phyloP scores from a whole-genome alignment of 2,113 vertebrate species.

The Phyllostomus hastatus region DNA sequence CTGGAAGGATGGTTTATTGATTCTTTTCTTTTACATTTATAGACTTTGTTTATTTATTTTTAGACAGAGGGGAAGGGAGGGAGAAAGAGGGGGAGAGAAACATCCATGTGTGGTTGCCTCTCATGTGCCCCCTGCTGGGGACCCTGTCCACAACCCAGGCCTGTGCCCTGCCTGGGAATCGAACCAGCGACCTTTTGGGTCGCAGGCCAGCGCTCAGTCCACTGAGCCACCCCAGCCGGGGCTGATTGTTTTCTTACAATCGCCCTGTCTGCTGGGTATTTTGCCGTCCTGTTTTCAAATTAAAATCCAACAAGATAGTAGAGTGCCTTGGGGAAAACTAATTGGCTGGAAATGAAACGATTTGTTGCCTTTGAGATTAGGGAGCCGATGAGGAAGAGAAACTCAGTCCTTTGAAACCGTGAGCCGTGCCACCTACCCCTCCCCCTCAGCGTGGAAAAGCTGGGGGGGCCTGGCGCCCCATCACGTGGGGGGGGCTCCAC shows the following conservation, averaged over 20 bases:
- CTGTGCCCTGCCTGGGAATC: too few relatives aligned
- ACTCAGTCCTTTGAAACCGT: not conserved
- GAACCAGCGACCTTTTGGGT: too few relatives aligned
- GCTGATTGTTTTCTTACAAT: not conserved
- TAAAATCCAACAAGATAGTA: not conserved
- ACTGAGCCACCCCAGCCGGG: too few relatives aligned
- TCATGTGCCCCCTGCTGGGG: too few relatives aligned
- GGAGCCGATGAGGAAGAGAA: not conserved
- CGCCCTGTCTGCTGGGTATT: not conserved
- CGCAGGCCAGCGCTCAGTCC: too few relatives aligned
- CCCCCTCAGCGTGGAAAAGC: not conserved
- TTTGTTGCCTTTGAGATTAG: not conserved
- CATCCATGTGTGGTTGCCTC: too few relatives aligned
- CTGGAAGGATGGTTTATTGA: too few relatives aligned
- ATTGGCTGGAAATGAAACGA: not conserved
- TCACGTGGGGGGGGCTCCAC: not conserved
- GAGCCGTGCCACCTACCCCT: not conserved
- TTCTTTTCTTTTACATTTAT: not conserved
- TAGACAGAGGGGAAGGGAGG: too few relatives aligned
- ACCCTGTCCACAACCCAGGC: too few relatives aligned
- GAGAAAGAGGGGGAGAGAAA: too few relatives aligned
- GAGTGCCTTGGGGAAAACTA: not conserved
- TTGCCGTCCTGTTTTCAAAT: not conserved
- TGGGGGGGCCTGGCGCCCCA: not conserved
- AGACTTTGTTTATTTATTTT: too few relatives aligned